Conservation (phyloP, 2,797 vertebrate genomes). For the Pseudochirops corinnae region DNA sequence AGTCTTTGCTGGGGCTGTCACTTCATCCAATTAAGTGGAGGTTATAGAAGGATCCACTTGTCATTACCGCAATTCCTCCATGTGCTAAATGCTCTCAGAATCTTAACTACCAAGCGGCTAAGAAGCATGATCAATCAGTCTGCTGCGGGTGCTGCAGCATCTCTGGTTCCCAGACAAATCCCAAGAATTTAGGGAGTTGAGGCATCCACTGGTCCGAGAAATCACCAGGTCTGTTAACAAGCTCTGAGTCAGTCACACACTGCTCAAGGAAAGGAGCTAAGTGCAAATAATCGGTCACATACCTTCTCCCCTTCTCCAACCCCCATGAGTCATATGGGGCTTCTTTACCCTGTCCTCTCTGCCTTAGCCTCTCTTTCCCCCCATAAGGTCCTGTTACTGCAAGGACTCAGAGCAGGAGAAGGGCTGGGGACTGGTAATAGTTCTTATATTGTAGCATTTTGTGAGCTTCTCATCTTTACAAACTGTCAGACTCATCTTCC, state of each 20-base stretch:
- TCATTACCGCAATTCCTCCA: slow-evolving; percentile 70
- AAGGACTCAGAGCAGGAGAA: not conserved
- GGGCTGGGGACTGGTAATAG: not conserved
- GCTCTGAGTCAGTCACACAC: slow-evolving; percentile 58
- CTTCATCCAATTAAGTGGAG: slow-evolving; percentile 76
- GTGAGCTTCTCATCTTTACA: not conserved
- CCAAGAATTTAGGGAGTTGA: not conserved
- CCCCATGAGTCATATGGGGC: not conserved
- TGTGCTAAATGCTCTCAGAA: slow-evolving; percentile 72
- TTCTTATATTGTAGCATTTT: not conserved
- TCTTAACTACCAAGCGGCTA: slow-evolving; percentile 71
- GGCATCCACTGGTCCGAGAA: not conserved
- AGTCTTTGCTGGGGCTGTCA: slow-evolving; percentile 72
- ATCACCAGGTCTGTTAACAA: not conserved
- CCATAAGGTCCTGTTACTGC: not conserved
- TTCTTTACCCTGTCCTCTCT: not conserved
- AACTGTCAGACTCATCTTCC: not conserved
- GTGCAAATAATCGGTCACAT: slow-evolving; percentile 45
- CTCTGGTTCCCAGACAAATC: slow-evolving; percentile 67
- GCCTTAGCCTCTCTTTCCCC: not conserved
- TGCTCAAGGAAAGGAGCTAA: slow-evolving; percentile 28
- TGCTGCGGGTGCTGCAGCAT: slow-evolving; percentile 37
- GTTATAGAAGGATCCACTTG: slow-evolving; percentile 77
- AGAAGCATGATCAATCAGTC: slow-evolving; percentile 63
- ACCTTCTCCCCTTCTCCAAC: not conserved